Evolutionary conservation across 2,113 vertebrate species (phyloP).

Genomic region (Clinocottus analis): DNA sequence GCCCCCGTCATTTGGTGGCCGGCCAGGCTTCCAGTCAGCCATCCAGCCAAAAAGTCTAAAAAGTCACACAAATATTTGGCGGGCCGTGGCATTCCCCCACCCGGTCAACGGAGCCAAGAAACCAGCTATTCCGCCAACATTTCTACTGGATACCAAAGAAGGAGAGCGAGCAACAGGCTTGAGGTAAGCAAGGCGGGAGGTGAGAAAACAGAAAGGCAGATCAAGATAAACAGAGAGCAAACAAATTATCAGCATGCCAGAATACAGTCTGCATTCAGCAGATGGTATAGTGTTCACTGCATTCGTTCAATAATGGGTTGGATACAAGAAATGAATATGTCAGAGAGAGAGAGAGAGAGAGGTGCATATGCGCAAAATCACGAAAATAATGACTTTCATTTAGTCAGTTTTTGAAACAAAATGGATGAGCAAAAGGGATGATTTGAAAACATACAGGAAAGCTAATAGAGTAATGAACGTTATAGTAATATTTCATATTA

Average conservation of each 20-base stretch:
- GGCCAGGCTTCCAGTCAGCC: conserved; percentile 29
- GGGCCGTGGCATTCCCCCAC: conserved; percentile 8
- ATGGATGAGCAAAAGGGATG: conserved; percentile 12
- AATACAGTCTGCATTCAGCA: conserved; percentile 21
- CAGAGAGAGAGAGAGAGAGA: background rate
- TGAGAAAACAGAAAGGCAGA: conserved; percentile 33
- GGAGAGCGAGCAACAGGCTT: conserved; percentile 1
- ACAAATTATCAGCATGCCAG: conserved; percentile 16
- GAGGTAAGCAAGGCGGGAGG: conserved; percentile 26
- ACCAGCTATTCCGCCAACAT: conserved; percentile 42
- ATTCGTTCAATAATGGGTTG: conserved; percentile 33
- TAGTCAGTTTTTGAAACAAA: conserved; percentile 9
- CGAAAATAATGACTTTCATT: conserved; percentile 24
- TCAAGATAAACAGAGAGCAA: conserved; percentile 30
- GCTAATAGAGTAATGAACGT: conserved; percentile 39
- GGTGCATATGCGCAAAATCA: conserved; percentile 6
- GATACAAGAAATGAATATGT: background rate
- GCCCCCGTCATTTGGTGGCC: conserved; percentile 42
- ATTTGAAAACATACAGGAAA: conserved; percentile 28
- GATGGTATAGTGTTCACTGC: conserved; percentile 35
- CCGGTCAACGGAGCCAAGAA: conserved; percentile 27
- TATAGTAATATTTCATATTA: conserved; percentile 43
- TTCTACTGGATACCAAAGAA: conserved; percentile 28
- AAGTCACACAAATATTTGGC: conserved; percentile 56
- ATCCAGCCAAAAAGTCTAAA: conserved; percentile 34